Conservation (phyloP, 2,888 invertebrate species). For the Monopis laevigella region DNA sequence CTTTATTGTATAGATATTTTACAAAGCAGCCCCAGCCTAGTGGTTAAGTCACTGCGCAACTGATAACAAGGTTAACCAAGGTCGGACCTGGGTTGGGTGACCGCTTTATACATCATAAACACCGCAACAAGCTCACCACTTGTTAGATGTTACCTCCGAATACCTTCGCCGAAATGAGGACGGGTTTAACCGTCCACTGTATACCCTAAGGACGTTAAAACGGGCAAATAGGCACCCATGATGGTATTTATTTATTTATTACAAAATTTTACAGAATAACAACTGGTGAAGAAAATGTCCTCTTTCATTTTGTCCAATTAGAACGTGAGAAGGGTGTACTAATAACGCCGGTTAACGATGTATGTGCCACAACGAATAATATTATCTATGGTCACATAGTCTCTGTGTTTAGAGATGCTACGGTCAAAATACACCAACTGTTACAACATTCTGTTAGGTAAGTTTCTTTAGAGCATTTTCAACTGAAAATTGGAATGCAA, state of each 20-base stretch:
- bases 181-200: no score
- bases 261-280: conserved; percentile 69
- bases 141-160: no score
- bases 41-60: no score
- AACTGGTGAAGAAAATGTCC: conserved; percentile 74
- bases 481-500: no score
- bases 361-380: conserved; percentile 44
- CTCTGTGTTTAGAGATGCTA: conserved; percentile 75
- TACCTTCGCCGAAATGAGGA: no score
- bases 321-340: conserved; percentile 77
- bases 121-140: no score
- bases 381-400: conserved; percentile 67
- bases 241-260: no score
- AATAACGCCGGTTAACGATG: conserved; percentile 66
- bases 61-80: no score
- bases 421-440: conserved; percentile 76
- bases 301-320: conserved; percentile 80
- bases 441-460: conserved; percentile 75
- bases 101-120: no score
- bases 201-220: no score
- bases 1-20: background rate
- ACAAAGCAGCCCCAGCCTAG: conserved; percentile 13
- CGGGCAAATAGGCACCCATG: no score
- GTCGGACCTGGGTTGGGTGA: no score
- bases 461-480: conserved; percentile 8